Conservation (phyloP, 2,797 vertebrate genomes). For the Gymnoscopelus microlampas region DNA sequence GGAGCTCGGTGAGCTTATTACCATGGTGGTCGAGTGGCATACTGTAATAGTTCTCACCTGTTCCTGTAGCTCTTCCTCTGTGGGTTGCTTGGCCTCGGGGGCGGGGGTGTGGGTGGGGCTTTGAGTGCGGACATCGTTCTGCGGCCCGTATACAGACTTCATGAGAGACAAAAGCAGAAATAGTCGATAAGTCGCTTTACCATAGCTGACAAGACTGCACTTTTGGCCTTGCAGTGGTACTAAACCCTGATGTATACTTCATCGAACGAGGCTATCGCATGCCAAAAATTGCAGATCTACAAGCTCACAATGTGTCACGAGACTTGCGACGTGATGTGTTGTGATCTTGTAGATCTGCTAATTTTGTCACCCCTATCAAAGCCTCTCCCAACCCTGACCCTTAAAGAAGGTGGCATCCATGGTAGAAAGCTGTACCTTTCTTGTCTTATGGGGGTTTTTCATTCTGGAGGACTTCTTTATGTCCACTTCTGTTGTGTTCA, state of each 20-base stretch:
- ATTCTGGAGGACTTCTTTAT: slow-evolving; percentile 99
- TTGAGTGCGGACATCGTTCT: slow-evolving; percentile 95
- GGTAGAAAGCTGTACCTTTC: slow-evolving; percentile 85
- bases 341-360: no score
- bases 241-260: no score
- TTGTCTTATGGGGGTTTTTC: slow-evolving; percentile 98
- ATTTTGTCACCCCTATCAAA: neutral
- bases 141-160: slow-evolving; percentile 95
- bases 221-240: no score
- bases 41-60: slow-evolving; percentile 80
- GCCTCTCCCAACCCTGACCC: slow-evolving; percentile 12
- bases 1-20: no score
- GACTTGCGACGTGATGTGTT: neutral
- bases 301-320: no score
- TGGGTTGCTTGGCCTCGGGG: slow-evolving; percentile 92
- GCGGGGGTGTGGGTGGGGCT: slow-evolving; percentile 92
- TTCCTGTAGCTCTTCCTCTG: slow-evolving; percentile 92
- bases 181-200: neutral
- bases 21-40: no score
- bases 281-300: no score
- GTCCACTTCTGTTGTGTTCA: slow-evolving; percentile 98
- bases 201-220: slow-evolving; percentile 8
- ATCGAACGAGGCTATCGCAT: no score
- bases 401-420: neutral
- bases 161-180: slow-evolving; percentile 16